Conservation (phyloP, 2,888 invertebrate genomes). For the Physocephala rufipes region DNA sequence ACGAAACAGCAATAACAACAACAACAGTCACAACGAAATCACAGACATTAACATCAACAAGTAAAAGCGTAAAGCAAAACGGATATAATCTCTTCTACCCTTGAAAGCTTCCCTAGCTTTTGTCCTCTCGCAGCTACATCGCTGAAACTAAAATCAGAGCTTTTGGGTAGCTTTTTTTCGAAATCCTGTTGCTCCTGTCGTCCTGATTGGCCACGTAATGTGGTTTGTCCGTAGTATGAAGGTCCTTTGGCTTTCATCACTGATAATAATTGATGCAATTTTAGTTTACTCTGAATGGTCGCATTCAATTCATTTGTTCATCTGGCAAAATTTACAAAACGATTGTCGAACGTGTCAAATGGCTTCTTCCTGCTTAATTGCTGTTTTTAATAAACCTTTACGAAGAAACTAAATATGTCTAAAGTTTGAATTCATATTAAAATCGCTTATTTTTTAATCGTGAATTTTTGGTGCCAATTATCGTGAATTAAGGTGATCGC, state of each 20-base stretch:
- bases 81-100: background rate
- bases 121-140: background rate
- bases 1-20: constrained; percentile 13
- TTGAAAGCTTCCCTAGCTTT: constrained; percentile 6
- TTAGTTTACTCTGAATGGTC: constrained; percentile 18
- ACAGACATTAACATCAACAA: constrained; percentile 14
- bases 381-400: background rate
- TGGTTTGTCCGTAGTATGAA: background rate
- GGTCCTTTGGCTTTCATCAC: constrained; percentile 7
- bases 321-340: background rate
- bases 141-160: background rate
- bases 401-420: too few species aligned
- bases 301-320: background rate
- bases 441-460: background rate
- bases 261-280: background rate
- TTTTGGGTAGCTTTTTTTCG: constrained; percentile 38
- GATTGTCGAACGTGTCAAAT: background rate
- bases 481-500: background rate
- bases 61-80: background rate
- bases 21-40: constrained; percentile 5
- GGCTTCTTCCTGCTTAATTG: background rate
- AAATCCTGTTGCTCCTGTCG: constrained; percentile 34
- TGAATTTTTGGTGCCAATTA: constrained; percentile 14
- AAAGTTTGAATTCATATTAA: too few species aligned
- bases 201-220: background rate